These are phyloP conservation scores for Nemoura dubitans DNA, from an alignment of 2,888 invertebrate species.

Conservation along the genomic window DNA sequence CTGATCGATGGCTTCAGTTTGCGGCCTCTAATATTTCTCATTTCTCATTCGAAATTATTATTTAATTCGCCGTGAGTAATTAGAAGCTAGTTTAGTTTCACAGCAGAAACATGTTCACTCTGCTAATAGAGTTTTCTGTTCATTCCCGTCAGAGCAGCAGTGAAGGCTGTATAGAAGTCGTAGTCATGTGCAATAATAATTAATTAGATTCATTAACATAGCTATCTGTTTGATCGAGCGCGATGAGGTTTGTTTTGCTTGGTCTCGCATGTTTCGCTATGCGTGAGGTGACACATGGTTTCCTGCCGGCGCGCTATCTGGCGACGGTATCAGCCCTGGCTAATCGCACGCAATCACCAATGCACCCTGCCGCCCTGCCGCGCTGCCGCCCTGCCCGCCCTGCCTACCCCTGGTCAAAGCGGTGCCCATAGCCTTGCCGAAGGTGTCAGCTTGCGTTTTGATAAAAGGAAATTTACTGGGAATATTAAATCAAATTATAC, in stretches of 20 bases:
- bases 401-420: not conserved
- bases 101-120: constrained; percentile 16
- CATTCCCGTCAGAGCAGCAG: constrained; percentile 16
- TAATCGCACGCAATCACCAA: constrained; percentile 24
- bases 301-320: constrained; percentile 22
- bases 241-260: constrained; percentile 39
- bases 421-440: not conserved
- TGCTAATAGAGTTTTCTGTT: constrained; percentile 45
- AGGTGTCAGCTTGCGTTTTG: not conserved
- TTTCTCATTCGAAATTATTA: constrained; percentile 27
- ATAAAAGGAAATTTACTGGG: not conserved
- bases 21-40: constrained; percentile 12
- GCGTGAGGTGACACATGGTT: constrained; percentile 37
- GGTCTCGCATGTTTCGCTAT: constrained; percentile 8
- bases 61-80: constrained; percentile 22
- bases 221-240: constrained; percentile 33
- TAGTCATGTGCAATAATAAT: constrained; percentile 40
- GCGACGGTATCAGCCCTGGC: not conserved
- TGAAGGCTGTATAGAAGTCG: constrained; percentile 20
- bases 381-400: not conserved
- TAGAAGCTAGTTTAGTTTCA: constrained; percentile 2
- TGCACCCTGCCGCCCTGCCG: not conserved
- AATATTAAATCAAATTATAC: constrained; percentile 12
- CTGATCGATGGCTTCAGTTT: constrained; percentile 8
- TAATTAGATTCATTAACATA: constrained; percentile 45